Evolutionary conservation across 53 echinoderm and acorn worm genomes (phyloP).

Genomic region (Echinarachnius parma): DNA sequence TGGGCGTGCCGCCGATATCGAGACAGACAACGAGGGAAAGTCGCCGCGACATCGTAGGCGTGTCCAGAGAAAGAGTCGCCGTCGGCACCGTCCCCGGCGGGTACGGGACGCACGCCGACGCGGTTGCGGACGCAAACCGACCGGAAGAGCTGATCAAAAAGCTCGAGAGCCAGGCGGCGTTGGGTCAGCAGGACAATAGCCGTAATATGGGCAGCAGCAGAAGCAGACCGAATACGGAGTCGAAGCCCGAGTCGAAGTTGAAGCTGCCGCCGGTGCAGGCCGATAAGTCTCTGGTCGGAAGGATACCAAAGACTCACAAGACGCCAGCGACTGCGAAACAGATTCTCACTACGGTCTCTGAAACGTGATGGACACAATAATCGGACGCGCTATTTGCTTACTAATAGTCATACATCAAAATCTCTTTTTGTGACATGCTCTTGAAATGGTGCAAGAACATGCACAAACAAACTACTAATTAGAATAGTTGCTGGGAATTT

Average conservation of each 20-base stretch:
- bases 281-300: slow-evolving; percentile 35
- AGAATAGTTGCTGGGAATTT: too few species aligned
- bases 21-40: slow-evolving; percentile 33
- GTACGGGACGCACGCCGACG: too few species aligned
- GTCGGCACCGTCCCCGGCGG: too few species aligned
- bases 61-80: background rate
- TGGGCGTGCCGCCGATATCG: slow-evolving; percentile 20
- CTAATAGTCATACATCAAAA: too few species aligned
- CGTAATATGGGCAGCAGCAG: too few species aligned
- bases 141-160: too few species aligned
- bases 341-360: slow-evolving; percentile 29
- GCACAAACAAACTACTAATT: too few species aligned
- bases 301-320: slow-evolving; percentile 31
- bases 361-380: slow-evolving; percentile 2
- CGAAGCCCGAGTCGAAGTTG: background rate
- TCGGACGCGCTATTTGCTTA: too few species aligned
- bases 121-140: slow-evolving; percentile 11
- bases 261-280: slow-evolving; percentile 37
- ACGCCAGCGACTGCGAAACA: slow-evolving; percentile 13
- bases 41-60: slow-evolving; percentile 1
- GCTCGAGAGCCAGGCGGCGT: too few species aligned
- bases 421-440: too few species aligned
- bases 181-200: too few species aligned
- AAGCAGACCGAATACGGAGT: background rate
- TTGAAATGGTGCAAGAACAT: too few species aligned